phyloP scores from a whole-genome alignment of 37 sponge, comb jelly and placozoan species.

The Corticium candelabrum region DNA sequence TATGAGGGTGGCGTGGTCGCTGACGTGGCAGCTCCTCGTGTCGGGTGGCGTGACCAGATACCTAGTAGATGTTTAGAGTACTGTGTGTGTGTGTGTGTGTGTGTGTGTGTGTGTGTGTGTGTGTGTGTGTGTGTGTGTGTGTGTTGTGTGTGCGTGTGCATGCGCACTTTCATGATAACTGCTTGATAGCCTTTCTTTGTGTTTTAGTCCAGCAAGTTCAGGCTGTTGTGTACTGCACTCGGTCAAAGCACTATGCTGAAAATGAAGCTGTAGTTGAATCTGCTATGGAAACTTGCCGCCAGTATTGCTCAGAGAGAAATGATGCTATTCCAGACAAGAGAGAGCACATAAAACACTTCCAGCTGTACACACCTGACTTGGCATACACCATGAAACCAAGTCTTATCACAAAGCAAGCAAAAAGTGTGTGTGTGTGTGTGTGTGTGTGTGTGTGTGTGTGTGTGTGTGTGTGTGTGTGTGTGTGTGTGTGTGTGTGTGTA shows the following conservation, averaged over 20 bases:
- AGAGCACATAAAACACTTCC: too few relatives aligned
- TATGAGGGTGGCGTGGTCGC: too few relatives aligned
- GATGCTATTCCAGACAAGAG: slow-evolving; percentile 17
- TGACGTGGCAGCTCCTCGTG: too few relatives aligned
- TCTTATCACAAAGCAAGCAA: too few relatives aligned
- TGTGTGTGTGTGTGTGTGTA: slow-evolving; percentile 1
- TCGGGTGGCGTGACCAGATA: too few relatives aligned
- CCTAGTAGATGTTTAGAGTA: too few relatives aligned
- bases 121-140: not conserved
- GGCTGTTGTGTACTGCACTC: not conserved
- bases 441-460: slow-evolving; percentile 8
- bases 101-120: slow-evolving; percentile 13
- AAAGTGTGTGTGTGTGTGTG: slow-evolving; percentile 14
- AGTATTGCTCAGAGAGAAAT: not conserved
- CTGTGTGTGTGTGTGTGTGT: not conserved
- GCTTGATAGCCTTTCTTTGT: not conserved
- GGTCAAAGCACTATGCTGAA: not conserved
- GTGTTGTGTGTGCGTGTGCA: too few relatives aligned
- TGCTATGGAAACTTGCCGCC: not conserved
- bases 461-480: slow-evolving; percentile 5
- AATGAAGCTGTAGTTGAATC: not conserved
- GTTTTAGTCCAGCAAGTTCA: not conserved
- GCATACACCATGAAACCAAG: too few relatives aligned
- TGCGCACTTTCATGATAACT: slow-evolving; percentile 1
- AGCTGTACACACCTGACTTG: too few relatives aligned